A percentile compares a stretch with the other conserved stretches of the same genome.
phyloP scores from a whole-genome alignment of 2,113 vertebrate genomes.

The Platysteira castanea region DNA sequence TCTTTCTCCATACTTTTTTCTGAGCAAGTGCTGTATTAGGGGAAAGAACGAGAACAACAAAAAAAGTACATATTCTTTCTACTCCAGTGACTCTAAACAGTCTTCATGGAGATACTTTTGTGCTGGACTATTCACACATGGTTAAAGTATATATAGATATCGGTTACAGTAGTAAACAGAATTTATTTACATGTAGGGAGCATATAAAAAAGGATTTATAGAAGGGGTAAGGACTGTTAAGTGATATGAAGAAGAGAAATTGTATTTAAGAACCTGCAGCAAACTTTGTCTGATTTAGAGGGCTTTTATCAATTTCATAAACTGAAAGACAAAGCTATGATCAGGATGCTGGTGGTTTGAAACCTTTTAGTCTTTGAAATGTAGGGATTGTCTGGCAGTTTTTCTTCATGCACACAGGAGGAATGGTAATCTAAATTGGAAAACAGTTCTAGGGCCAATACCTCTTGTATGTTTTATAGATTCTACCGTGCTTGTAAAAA shows the following conservation, averaged over 20 bases:
- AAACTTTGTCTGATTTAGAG: background rate
- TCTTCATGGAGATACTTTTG: background rate
- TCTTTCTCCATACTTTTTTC: slow-evolving; percentile 10
- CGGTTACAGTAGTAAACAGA: background rate
- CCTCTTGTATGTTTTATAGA: background rate
- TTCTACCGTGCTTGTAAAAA: background rate
- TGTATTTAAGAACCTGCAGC: background rate
- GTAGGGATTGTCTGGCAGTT: background rate
- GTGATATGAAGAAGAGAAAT: background rate
- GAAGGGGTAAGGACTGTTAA: background rate
- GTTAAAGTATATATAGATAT: background rate
- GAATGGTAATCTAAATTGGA: background rate
- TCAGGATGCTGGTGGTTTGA: background rate
- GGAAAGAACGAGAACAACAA: background rate
- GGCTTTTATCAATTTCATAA: background rate
- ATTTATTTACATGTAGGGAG: background rate
- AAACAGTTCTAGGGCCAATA: background rate
- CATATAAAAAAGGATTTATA: background rate
- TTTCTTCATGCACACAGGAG: background rate
- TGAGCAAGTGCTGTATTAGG: background rate
- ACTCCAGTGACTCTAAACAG: background rate
- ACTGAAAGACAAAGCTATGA: background rate
- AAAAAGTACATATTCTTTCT: background rate
- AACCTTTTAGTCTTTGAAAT: background rate
- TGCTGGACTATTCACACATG: background rate